phyloP scores from a whole-genome alignment of 2,113 vertebrate genomes.

The Pomatostomus ruficeps region DNA sequence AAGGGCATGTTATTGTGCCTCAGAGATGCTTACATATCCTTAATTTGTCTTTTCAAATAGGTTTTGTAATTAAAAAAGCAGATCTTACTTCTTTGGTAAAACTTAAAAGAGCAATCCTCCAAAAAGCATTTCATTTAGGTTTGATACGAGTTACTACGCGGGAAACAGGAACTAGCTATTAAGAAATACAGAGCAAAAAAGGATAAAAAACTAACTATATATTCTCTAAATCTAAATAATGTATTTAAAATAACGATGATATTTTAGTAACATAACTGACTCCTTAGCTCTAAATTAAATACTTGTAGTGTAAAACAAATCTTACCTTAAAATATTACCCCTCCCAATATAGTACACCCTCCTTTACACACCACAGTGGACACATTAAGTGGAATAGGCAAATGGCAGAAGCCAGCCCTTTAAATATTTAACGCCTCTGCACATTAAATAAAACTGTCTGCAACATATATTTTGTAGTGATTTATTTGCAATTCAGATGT shows the following conservation, averaged over 20 bases:
- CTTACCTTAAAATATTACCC: background rate
- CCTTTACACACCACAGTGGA: background rate
- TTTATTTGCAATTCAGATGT: conserved; percentile 42
- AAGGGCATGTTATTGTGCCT: background rate
- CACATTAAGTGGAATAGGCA: background rate
- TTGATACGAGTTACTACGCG: background rate
- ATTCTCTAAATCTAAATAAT: background rate
- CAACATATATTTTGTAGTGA: conserved; percentile 11
- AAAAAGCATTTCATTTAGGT: conserved; percentile 7
- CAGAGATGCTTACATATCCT: background rate
- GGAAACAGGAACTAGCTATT: background rate
- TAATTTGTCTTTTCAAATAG: background rate
- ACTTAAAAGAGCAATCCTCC: background rate
- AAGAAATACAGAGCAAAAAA: background rate
- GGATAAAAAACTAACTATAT: background rate
- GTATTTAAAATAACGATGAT: background rate
- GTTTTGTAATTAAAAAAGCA: background rate
- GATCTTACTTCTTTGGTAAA: background rate
- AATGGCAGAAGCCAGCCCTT: background rate
- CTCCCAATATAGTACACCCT: background rate
- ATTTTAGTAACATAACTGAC: background rate
- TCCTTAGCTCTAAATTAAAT: conserved; percentile 16
- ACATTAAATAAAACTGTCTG: background rate
- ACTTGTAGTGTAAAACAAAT: background rate
- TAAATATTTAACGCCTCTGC: background rate